Conservation (phyloP, 2,797 vertebrate species). For the Cossypha polioptera region DNA sequence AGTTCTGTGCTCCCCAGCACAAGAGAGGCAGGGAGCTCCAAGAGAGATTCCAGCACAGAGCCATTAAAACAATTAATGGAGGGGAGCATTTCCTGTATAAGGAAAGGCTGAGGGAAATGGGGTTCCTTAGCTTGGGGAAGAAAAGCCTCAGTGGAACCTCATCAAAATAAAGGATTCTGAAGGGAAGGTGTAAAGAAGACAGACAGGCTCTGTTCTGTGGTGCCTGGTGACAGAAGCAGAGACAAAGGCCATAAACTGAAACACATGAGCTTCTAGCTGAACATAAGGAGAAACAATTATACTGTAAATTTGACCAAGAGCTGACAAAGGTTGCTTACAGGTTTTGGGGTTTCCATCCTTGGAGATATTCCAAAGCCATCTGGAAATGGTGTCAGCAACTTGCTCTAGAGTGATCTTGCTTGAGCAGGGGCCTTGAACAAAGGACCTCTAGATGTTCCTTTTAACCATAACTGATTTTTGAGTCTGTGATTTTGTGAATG, state of each 20-base stretch:
- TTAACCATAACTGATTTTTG: neutral
- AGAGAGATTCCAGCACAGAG: neutral
- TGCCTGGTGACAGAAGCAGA: neutral
- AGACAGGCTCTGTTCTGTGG: neutral
- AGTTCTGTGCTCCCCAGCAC: neutral
- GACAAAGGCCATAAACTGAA: neutral
- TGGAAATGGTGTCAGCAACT: neutral
- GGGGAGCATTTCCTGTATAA: neutral
- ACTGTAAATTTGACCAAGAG: neutral
- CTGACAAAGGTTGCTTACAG: neutral
- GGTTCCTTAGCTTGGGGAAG: neutral
- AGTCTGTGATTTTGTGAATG: neutral
- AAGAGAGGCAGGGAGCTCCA: neutral
- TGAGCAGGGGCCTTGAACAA: neutral
- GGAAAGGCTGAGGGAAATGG: neutral
- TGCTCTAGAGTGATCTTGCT: neutral
- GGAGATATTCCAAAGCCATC: neutral
- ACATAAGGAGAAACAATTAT: neutral
- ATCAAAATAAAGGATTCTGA: neutral
- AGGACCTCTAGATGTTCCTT: neutral
- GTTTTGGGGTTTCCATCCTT: neutral
- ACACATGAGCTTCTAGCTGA: neutral
- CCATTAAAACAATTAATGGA: neutral
- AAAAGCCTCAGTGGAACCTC: neutral
- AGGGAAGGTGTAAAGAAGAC: neutral